phyloP scores from a whole-genome alignment of 1,140 invertebrate species.

The Drosophila leontia region DNA sequence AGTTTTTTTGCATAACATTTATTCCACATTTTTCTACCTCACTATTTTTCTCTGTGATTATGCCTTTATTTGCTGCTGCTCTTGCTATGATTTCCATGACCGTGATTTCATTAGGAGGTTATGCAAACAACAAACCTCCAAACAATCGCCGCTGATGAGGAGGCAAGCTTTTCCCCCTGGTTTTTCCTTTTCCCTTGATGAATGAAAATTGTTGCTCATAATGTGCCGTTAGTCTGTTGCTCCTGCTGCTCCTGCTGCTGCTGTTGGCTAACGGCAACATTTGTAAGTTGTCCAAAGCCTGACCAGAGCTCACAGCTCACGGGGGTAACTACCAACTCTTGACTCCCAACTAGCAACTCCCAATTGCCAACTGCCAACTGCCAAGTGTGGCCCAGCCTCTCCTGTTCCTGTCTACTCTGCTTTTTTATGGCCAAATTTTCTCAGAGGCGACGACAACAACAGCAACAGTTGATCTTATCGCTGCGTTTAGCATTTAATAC shows the following conservation, averaged over 20 bases:
- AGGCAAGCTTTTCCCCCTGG: slow-evolving; percentile 2
- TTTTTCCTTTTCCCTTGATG: slow-evolving; percentile 36
- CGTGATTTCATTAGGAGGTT: slow-evolving; percentile 45
- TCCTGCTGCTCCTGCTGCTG: slow-evolving; percentile 26
- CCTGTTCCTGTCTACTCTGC: slow-evolving; percentile 47
- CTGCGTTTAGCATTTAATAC: slow-evolving; percentile 78
- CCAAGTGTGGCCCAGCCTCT: slow-evolving; percentile 25
- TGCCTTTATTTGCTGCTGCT: background rate
- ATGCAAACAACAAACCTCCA: slow-evolving; percentile 42
- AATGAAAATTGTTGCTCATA: slow-evolving; percentile 65
- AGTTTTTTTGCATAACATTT: background rate
- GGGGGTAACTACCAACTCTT: slow-evolving; percentile 22
- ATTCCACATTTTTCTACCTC: background rate
- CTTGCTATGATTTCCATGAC: slow-evolving; percentile 39
- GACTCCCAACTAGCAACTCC: background rate
- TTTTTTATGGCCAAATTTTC: slow-evolving; percentile 60
- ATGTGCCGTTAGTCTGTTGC: slow-evolving; percentile 46
- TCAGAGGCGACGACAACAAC: slow-evolving; percentile 42
- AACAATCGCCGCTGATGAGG: slow-evolving; percentile 42
- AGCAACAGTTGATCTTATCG: slow-evolving; percentile 72
- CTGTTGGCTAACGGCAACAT: slow-evolving; percentile 64
- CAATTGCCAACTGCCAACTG: slow-evolving; percentile 6
- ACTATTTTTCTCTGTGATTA: slow-evolving; percentile 15
- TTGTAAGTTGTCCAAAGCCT: slow-evolving; percentile 71
- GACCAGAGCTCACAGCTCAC: slow-evolving; percentile 40